Conservation (phyloP, 2,113 vertebrate genomes). For the Phyllostomus discolor region DNA sequence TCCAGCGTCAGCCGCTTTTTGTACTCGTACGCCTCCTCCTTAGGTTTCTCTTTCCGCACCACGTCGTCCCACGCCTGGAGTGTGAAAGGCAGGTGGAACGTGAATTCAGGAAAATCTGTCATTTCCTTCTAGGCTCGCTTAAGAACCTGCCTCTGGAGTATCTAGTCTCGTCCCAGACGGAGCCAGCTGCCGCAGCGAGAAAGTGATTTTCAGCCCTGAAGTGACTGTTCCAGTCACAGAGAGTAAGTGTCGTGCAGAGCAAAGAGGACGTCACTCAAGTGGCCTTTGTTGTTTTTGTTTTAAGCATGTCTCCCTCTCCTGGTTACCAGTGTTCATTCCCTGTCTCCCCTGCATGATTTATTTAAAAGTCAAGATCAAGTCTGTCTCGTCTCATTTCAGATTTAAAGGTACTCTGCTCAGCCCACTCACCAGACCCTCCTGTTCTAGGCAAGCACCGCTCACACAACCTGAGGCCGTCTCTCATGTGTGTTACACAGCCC, state of each 20-base stretch:
- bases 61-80: conserved; percentile 95
- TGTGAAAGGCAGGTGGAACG: background rate
- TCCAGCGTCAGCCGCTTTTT: conserved; percentile 94
- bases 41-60: conserved; percentile 94
- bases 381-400: background rate
- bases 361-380: background rate
- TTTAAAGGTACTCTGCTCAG: background rate
- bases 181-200: background rate
- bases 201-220: background rate
- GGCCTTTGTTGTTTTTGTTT: background rate
- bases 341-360: background rate
- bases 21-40: conserved; percentile 93
- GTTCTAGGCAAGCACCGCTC: background rate
- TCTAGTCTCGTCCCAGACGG: background rate
- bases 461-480: background rate
- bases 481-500: background rate
- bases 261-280: background rate
- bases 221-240: background rate
- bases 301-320: background rate
- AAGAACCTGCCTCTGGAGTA: background rate
- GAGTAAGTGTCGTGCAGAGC: background rate
- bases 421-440: background rate
- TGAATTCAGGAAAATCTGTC: background rate
- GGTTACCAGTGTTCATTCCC: background rate
- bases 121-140: background rate